Evolutionary conservation across 2,113 vertebrate species (phyloP).

Genomic region (Pao palembangensis): DNA sequence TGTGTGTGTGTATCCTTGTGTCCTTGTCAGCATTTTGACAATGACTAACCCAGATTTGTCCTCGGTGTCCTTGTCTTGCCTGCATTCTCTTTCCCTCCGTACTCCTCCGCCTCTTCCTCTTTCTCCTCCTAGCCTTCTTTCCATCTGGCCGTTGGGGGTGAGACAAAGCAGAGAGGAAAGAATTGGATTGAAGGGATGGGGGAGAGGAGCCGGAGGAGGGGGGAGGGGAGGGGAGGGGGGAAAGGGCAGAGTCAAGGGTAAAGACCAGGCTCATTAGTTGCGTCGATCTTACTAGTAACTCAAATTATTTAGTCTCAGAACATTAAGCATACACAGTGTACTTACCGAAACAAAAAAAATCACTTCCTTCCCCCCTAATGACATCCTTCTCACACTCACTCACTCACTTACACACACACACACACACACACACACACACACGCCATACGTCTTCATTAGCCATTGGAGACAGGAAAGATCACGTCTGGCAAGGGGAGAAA

Average conservation of each 20-base stretch:
- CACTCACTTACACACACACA: too few relatives aligned
- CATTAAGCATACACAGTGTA: constrained; percentile 19
- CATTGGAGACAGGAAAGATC: constrained; percentile 45
- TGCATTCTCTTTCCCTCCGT: constrained; percentile 37
- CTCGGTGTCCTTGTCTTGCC: constrained; percentile 61
- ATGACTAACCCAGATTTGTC: constrained; percentile 62
- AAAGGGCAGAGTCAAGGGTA: constrained; percentile 37
- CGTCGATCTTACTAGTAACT: constrained; percentile 34
- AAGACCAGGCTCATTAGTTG: constrained; percentile 16
- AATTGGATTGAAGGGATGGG: constrained; percentile 12
- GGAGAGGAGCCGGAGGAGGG: constrained; percentile 4
- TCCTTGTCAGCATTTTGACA: constrained; percentile 73
- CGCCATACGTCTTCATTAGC: constrained; percentile 70
- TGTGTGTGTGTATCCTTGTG: constrained; percentile 31
- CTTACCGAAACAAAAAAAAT: neutral
- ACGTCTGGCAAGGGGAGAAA: constrained; percentile 47
- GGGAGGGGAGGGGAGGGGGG: neutral
- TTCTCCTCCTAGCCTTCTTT: constrained; percentile 32
- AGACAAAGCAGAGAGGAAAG: constrained; percentile 31
- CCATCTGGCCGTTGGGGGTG: constrained; percentile 53
- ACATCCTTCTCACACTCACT: constrained; percentile 10
- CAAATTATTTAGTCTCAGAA: constrained; percentile 26
- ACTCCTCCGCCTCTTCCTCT: constrained; percentile 9
- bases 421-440: constrained; percentile 15
- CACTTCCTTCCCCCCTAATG: neutral